Conservation (phyloP, 2,888 invertebrate species). For the Oscheius sp. region DNA sequence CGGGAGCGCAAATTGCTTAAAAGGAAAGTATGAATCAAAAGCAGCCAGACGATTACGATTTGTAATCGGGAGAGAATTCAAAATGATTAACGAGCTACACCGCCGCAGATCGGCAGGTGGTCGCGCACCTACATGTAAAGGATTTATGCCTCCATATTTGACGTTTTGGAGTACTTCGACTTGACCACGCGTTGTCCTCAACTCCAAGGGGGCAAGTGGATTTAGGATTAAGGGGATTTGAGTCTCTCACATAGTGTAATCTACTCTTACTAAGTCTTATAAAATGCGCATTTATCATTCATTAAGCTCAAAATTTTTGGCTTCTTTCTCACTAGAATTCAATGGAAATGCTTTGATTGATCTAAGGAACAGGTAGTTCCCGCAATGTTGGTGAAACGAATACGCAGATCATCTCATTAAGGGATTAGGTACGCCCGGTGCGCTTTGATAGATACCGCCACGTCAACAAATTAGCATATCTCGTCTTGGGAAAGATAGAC, state of each 20-base stretch:
- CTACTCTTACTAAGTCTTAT: no score
- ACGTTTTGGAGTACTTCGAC: neutral
- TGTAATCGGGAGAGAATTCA: slow-evolving; percentile 31
- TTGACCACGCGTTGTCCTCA: neutral
- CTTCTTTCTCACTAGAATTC: neutral
- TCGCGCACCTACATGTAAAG: slow-evolving; percentile 21
- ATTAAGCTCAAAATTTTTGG: neutral
- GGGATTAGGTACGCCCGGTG: slow-evolving; percentile 26
- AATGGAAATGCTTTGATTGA: no score
- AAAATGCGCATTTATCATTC: neutral
- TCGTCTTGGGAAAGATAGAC: slow-evolving; percentile 7
- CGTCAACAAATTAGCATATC: slow-evolving; percentile 26
- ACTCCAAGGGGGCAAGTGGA: neutral
- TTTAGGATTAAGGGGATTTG: slow-evolving; percentile 12
- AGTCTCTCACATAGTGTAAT: no score
- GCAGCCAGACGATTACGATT: slow-evolving; percentile 22
- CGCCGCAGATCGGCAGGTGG: slow-evolving; percentile 28
- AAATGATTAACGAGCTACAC: slow-evolving; percentile 34
- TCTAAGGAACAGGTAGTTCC: slow-evolving; percentile 17
- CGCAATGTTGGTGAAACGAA: slow-evolving; percentile 25
- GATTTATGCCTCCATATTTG: slow-evolving; percentile 16
- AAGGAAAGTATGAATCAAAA: slow-evolving; percentile 27
- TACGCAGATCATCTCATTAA: slow-evolving; percentile 29
- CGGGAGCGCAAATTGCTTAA: slow-evolving; percentile 6
- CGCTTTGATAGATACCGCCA: slow-evolving; percentile 21